Base-by-base conservation (phyloP, 1,140 invertebrate genomes). In the Campoletis sonorensis region DNA sequence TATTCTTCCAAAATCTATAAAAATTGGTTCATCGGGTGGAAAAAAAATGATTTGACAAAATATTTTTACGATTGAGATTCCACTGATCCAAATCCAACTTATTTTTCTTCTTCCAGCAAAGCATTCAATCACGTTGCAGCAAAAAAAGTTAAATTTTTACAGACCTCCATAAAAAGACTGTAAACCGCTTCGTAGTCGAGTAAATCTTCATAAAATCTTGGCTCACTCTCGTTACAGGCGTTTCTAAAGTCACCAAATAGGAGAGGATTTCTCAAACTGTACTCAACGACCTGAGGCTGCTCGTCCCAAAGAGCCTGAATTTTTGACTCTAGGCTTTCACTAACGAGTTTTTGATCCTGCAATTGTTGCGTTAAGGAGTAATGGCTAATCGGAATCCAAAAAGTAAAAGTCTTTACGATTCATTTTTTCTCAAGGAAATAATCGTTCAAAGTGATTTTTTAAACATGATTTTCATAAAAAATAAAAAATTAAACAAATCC, bases 221-320 rank as follows among this genome's bases (percentile, higher is more conserved):
- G 91, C 87, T 97, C 96, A 0, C 94, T 94, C 85, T 97, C 96
- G 72, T 96, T 95, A 11, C 96, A 91, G 0, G 96, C 96, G 85
- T 97, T 98, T 49, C 96, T 93, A 79, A 96, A 98, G 87, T 98
- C 97, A 0, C 97, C 97, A 89, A 96, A 98, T 0, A 98, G 92
- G 51, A 97, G 84, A 0, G 97, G 97, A 92, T 98, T 95, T 58
- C 96, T 93, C 77, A 97, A 92, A 0, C 94, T 94, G 86, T 95
- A 96, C 45, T 95, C 94, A 88, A 95, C 88, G 84, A 95, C 85
- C 88, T 95, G 90, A 76, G 81, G 79, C 0, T 90, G 83, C 87
- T 92, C 86, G 87, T 94, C 81, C 89, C 94, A 95, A 18, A 87
- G 84, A 26, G 89, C 88, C 5, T 86, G 86, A 11, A 95, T 86